Conservation (phyloP, 2,888 invertebrate genomes). For the Hesperia comma region DNA sequence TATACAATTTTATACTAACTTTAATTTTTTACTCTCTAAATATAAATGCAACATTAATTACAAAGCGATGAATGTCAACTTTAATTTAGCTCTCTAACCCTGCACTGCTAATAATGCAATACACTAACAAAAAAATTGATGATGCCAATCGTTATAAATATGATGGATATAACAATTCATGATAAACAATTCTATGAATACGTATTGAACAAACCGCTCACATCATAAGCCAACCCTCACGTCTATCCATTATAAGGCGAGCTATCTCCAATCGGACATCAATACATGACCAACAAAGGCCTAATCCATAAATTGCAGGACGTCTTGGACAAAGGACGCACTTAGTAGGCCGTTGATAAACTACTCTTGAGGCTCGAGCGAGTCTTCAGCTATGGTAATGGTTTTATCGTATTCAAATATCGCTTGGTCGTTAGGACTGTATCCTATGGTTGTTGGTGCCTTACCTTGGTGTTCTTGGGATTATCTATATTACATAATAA, state of each 20-base stretch:
- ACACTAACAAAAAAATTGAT: background rate
- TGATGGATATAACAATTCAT: slow-evolving; percentile 22
- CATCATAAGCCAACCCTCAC: slow-evolving; percentile 40
- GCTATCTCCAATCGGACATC: slow-evolving; percentile 62
- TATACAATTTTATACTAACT: no score
- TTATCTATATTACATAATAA: no score
- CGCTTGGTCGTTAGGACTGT: slow-evolving; percentile 18
- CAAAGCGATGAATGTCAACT: no score
- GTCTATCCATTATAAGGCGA: slow-evolving; percentile 54
- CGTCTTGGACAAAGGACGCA: slow-evolving; percentile 58
- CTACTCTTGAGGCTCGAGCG: slow-evolving; percentile 34
- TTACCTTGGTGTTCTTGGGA: background rate
- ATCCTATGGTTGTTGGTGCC: slow-evolving; percentile 20
- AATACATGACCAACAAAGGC: slow-evolving; percentile 62
- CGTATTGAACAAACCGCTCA: slow-evolving; percentile 36
- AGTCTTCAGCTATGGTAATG: slow-evolving; percentile 36
- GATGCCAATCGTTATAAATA: slow-evolving; percentile 19
- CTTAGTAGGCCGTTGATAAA: slow-evolving; percentile 42
- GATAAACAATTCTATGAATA: slow-evolving; percentile 30
- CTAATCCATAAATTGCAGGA: slow-evolving; percentile 67
- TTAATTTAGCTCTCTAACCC: no score
- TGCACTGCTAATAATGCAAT: no score
- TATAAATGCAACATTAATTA: no score
- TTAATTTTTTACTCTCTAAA: no score
- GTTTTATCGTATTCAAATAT: slow-evolving; percentile 39